A percentile compares a stretch with the other conserved stretches of the same genome.
Evolutionary conservation across 2,113 vertebrate species (phyloP).

Genomic region (Cyanoramphus novaezelandiae): DNA sequence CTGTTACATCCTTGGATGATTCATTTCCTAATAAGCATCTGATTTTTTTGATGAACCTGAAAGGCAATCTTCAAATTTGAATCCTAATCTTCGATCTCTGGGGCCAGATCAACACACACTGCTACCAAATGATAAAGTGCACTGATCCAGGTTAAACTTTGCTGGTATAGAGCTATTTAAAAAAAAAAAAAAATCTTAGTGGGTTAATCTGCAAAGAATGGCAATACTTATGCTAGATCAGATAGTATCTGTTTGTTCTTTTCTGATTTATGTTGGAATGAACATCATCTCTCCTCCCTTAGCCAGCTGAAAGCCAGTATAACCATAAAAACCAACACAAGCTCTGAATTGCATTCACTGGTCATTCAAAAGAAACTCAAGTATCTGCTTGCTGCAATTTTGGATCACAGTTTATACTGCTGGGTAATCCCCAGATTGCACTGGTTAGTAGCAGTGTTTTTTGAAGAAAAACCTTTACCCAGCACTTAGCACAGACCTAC

Average conservation of each 20-base stretch:
- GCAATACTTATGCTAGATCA: neutral
- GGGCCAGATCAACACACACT: neutral
- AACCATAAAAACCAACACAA: neutral
- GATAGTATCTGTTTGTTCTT: neutral
- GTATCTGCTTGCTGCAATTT: accelerated
- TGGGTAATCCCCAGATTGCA: neutral
- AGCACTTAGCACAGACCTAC: neutral
- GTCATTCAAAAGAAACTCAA: neutral
- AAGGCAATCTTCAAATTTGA: neutral
- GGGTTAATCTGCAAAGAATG: neutral
- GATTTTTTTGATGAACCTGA: neutral
- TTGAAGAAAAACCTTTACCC: neutral
- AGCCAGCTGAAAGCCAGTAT: neutral
- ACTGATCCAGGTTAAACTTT: neutral
- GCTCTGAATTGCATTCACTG: neutral
- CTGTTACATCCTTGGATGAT: neutral
- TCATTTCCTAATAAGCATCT: neutral
- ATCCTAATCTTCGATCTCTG: neutral
- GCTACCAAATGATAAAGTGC: neutral
- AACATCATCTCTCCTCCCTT: neutral
- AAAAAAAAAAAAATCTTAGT: neutral
- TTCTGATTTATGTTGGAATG: neutral
- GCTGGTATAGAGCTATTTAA: neutral
- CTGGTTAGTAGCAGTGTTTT: neutral
- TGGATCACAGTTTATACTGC: neutral